Evolutionary conservation across 2,888 invertebrate species (phyloP).

Genomic region (Fissipunctia ypsillon): DNA sequence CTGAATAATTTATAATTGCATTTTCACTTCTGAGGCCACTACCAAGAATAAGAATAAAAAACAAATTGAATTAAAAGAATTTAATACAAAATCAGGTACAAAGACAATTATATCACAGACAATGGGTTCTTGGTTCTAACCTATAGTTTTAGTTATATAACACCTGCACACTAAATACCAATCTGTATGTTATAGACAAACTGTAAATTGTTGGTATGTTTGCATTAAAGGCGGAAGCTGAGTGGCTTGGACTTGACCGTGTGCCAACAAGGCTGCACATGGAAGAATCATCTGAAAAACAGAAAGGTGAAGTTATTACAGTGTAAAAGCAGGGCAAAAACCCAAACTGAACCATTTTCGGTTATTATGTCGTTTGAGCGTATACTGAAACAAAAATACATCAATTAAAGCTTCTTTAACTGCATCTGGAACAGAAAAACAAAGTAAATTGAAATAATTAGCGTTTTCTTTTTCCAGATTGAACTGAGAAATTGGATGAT

Average conservation of each 20-base stretch:
- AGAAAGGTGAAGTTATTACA: slow-evolving; percentile 88
- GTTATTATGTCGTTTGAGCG: slow-evolving; percentile 78
- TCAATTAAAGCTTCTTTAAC: slow-evolving; percentile 85
- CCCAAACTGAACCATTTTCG: slow-evolving; percentile 81
- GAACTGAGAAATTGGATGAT: slow-evolving; percentile 75
- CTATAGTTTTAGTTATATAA: slow-evolving; percentile 56
- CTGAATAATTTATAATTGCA: slow-evolving; percentile 69
- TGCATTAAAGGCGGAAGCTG: slow-evolving; percentile 91
- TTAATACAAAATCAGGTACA: slow-evolving; percentile 72
- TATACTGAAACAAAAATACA: slow-evolving; percentile 80
- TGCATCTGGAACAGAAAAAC: slow-evolving; percentile 89
- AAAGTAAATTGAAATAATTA: slow-evolving; percentile 85
- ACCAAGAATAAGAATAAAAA: slow-evolving; percentile 35
- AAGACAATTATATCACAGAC: slow-evolving; percentile 72
- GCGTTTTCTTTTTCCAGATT: slow-evolving; percentile 84
- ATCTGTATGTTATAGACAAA: slow-evolving; percentile 73
- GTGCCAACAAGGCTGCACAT: slow-evolving; percentile 92
- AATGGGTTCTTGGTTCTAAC: slow-evolving; percentile 43
- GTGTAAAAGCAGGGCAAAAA: slow-evolving; percentile 80
- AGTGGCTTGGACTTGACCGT: slow-evolving; percentile 92
- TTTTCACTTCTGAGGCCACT: slow-evolving; percentile 74
- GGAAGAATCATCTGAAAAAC: slow-evolving; percentile 90
- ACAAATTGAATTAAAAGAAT: slow-evolving; percentile 40
- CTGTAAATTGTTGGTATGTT: slow-evolving; percentile 83
- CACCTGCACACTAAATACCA: slow-evolving; percentile 70